A percentile compares a stretch with the other conserved stretches of the same genome.
Conservation (phyloP, 1,140 invertebrate species). For the Zaprionus davidi region DNA sequence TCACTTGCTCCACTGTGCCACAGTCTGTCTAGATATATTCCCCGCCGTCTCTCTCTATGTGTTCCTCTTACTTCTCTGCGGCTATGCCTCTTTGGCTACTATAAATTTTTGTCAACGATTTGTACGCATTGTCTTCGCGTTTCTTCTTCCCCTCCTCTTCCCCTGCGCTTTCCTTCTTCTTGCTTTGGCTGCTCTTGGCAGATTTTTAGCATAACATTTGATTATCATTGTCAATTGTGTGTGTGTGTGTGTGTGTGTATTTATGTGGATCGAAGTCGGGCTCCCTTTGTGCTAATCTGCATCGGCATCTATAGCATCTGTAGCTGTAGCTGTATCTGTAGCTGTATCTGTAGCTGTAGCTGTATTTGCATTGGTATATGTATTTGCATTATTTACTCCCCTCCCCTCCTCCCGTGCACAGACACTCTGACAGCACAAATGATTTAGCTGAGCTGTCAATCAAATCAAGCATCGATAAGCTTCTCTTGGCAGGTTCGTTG, state of each 20-base stretch:
- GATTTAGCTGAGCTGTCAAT: slow-evolving; percentile 77
- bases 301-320: background rate
- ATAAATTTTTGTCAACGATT: slow-evolving; percentile 84
- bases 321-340: background rate
- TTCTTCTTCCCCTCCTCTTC: slow-evolving; percentile 6
- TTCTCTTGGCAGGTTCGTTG: slow-evolving; percentile 44
- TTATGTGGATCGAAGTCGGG: slow-evolving; percentile 64
- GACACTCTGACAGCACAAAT: slow-evolving; percentile 69
- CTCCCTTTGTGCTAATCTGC: slow-evolving; percentile 54
- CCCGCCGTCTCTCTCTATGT: background rate
- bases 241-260: slow-evolving; percentile 54
- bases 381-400: slow-evolving; percentile 6
- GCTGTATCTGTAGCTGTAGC: slow-evolving; percentile 1
- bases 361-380: background rate
- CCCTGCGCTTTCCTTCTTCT: background rate
- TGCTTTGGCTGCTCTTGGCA: slow-evolving; percentile 33
- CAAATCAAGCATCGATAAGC: slow-evolving; percentile 55
- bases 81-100: slow-evolving; percentile 62
- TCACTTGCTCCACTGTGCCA: slow-evolving; percentile 5
- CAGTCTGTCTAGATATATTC: slow-evolving; percentile 29
- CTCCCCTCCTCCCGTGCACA: background rate
- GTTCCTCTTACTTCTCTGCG: background rate
- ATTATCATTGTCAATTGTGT: slow-evolving; percentile 77
- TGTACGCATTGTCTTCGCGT: slow-evolving; percentile 77
- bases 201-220: slow-evolving; percentile 81